Conservation (phyloP, 2,113 vertebrate species). For the Lipotes vexillifer region DNA sequence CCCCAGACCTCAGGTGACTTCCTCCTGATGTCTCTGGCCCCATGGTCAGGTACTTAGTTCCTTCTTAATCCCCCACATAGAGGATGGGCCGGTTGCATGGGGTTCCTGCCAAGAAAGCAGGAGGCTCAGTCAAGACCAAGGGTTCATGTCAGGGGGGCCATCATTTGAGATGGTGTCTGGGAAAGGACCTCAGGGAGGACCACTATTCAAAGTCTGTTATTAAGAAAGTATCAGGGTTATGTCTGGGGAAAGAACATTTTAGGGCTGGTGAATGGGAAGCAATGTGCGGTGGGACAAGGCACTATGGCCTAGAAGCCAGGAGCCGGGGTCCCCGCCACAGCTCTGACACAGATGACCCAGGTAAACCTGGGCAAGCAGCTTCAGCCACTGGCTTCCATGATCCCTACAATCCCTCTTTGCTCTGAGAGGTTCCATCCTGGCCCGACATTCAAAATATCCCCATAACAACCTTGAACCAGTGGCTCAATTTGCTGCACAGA, state of each 20-base stretch:
- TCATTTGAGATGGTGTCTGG: neutral
- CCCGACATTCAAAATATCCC: neutral
- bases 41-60: neutral
- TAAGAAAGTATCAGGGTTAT: neutral
- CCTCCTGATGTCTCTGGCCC: neutral
- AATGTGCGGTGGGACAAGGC: rapidly evolving
- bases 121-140: neutral
- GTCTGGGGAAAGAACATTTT: neutral
- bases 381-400: neutral
- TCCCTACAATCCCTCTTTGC: neutral
- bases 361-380: neutral
- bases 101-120: neutral
- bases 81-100: neutral
- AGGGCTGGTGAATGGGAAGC: neutral
- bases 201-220: neutral
- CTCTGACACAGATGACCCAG: neutral
- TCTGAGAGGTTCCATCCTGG: neutral
- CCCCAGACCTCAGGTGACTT: neutral
- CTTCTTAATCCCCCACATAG: neutral
- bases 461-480: neutral
- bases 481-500: neutral
- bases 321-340: neutral
- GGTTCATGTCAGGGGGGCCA: neutral
- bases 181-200: neutral
- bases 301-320: neutral